Evolutionary conservation across 2,888 invertebrate species (phyloP).

Genomic region (Andrena hattorfiana): DNA sequence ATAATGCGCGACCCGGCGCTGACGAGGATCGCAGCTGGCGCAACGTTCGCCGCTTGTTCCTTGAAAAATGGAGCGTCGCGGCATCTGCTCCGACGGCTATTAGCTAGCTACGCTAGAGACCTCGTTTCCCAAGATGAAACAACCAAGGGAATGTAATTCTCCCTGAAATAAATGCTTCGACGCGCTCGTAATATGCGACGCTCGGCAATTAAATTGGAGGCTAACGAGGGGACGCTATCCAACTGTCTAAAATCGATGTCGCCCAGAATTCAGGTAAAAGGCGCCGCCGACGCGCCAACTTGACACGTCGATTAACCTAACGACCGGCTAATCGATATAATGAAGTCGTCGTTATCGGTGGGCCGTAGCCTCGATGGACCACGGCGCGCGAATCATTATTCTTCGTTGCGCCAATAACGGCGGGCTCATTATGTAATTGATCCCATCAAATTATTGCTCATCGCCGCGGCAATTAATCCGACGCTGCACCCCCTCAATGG

Average conservation of each 20-base stretch:
- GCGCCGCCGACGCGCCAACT: not conserved
- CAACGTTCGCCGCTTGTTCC: not conserved
- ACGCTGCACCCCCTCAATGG: not conserved
- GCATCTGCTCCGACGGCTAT: not conserved
- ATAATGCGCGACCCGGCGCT: slow-evolving; percentile 42
- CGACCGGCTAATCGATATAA: slow-evolving; percentile 17
- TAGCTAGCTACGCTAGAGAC: not conserved
- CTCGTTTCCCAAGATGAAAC: not conserved
- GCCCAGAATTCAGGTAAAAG: not conserved
- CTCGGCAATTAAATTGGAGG: no score
- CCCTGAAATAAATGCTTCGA: no score
- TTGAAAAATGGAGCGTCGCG: slow-evolving; percentile 1
- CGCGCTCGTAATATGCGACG: no score
- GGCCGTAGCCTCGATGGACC: not conserved
- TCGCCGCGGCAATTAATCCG: slow-evolving; percentile 25
- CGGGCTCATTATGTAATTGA: slow-evolving; percentile 26
- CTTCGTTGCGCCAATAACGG: slow-evolving; percentile 6
- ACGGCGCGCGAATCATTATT: slow-evolving; percentile 9
- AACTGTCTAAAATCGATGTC: not conserved
- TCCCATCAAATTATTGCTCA: slow-evolving; percentile 28
- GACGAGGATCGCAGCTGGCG: slow-evolving; percentile 24
- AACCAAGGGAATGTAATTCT: not conserved
- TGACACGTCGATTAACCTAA: not conserved
- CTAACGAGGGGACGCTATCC: no score
- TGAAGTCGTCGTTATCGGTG: slow-evolving; percentile 4